These are phyloP conservation scores for Tinamus guttatus DNA, from an alignment of 2,113 vertebrate genomes.

Conservation along the genomic window DNA sequence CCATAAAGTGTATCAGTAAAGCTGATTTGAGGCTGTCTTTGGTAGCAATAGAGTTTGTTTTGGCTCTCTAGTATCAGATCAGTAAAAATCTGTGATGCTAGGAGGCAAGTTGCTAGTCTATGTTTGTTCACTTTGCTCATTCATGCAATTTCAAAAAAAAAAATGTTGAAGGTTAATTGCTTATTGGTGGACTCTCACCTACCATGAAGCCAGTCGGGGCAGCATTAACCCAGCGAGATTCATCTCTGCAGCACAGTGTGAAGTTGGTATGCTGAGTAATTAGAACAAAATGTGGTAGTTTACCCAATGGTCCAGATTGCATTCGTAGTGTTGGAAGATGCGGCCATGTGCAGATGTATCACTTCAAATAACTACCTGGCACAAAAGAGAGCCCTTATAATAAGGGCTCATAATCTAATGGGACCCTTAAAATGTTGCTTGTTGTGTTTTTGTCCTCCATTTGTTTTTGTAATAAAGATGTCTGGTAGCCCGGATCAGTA, in stretches of 20 bases:
- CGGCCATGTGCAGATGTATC: no score
- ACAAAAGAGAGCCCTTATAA: not conserved
- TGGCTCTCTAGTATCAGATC: not conserved
- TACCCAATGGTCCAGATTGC: not conserved
- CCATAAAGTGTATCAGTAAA: not conserved
- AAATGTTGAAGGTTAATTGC: not conserved
- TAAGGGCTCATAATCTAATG: not conserved
- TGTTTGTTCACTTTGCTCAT: no score
- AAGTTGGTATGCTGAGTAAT: not conserved
- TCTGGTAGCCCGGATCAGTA: not conserved
- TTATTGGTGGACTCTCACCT: not conserved
- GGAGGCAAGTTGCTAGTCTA: not conserved
- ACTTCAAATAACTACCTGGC: not conserved
- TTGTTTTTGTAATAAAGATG: not conserved
- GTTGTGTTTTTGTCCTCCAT: not conserved
- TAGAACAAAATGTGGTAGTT: not conserved
- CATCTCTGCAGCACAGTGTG: not conserved
- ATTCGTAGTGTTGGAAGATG: not conserved
- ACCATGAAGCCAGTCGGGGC: not conserved
- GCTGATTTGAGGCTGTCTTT: not conserved
- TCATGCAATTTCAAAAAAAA: not conserved
- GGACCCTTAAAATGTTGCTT: not conserved
- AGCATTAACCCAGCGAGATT: not conserved
- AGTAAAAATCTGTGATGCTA: not conserved
- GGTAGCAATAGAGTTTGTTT: not conserved